Evolutionary conservation across 1,140 invertebrate species (phyloP).

Genomic region (Vollenhovia emeryi): DNA sequence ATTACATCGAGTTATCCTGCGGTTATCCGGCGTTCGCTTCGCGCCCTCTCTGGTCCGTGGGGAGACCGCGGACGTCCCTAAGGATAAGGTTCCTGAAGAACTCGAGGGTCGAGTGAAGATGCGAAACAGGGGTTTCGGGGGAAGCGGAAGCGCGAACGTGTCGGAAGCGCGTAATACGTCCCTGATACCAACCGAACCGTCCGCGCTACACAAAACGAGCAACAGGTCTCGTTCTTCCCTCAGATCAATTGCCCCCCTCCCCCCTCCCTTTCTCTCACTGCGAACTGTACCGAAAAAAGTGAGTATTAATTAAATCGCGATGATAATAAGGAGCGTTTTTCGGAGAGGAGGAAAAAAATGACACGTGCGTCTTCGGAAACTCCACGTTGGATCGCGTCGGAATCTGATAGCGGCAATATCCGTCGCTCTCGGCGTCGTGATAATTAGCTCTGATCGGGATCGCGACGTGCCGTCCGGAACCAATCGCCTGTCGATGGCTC

Average conservation of each 20-base stretch:
- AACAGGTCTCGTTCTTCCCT: slow-evolving; percentile 36
- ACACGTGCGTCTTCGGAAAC: background rate
- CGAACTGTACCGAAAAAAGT: background rate
- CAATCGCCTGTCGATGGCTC: slow-evolving; percentile 83
- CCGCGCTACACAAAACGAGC: slow-evolving; percentile 45
- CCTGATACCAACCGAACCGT: slow-evolving; percentile 75
- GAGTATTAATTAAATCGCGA: background rate
- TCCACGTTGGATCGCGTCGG: background rate
- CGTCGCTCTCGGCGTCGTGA: background rate
- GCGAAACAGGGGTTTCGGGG: background rate
- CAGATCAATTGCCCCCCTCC: too few relatives aligned
- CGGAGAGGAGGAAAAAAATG: background rate
- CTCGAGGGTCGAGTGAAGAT: slow-evolving; percentile 9
- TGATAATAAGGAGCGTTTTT: background rate
- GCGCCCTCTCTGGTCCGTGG: slow-evolving; percentile 76
- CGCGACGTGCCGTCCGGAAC: slow-evolving; percentile 31
- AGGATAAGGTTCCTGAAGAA: slow-evolving; percentile 68
- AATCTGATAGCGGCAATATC: background rate
- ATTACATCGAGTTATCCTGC: slow-evolving; percentile 67
- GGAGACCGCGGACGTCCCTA: slow-evolving; percentile 78
- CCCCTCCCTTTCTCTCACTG: background rate
- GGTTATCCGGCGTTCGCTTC: slow-evolving; percentile 43
- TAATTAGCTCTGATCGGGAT: slow-evolving; percentile 9
- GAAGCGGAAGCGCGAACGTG: slow-evolving; percentile 7
- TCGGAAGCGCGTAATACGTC: slow-evolving; percentile 67